A percentile compares a stretch with the other conserved stretches of the same genome.
These are phyloP conservation scores for Rutpela maculata DNA, from an alignment of 2,888 invertebrate species.

Conservation along the genomic window DNA sequence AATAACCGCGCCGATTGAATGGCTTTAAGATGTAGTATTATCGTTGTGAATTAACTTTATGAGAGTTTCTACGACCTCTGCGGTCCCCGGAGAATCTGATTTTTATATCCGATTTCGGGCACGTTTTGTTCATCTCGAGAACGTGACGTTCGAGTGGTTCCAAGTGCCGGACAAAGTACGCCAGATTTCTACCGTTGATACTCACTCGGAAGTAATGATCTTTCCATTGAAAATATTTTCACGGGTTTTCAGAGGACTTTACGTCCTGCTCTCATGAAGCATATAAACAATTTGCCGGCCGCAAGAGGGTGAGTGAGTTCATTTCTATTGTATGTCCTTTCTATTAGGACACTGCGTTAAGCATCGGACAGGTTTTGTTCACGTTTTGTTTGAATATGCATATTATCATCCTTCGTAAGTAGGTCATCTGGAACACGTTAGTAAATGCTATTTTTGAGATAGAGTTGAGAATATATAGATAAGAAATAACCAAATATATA, in stretches of 20 bases:
- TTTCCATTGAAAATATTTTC: constrained; percentile 54
- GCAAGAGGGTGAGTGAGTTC: constrained; percentile 20
- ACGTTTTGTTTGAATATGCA: neutral
- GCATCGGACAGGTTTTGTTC: constrained; percentile 11
- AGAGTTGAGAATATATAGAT: too few relatives aligned
- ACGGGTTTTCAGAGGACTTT: constrained; percentile 24
- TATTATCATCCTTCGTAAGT: neutral
- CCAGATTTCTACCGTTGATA: constrained; percentile 39
- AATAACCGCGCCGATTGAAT: constrained; percentile 25
- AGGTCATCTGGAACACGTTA: neutral
- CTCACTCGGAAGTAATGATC: constrained; percentile 53
- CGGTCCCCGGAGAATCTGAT: constrained; percentile 65
- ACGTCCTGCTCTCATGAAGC: constrained; percentile 28
- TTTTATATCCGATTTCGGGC: constrained; percentile 70
- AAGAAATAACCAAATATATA: too few relatives aligned
- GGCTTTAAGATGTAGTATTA: constrained; percentile 46
- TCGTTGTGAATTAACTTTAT: constrained; percentile 60
- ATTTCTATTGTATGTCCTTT: constrained; percentile 25
- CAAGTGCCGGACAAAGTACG: constrained; percentile 28
- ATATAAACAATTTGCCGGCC: constrained; percentile 35
- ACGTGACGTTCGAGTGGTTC: constrained; percentile 67
- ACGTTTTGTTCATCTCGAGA: constrained; percentile 67
- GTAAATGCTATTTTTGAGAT: neutral
- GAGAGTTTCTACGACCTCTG: constrained; percentile 57
- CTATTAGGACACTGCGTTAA: neutral